Base-by-base conservation (phyloP, 2,797 vertebrate genomes). In the Pterois miles region DNA sequence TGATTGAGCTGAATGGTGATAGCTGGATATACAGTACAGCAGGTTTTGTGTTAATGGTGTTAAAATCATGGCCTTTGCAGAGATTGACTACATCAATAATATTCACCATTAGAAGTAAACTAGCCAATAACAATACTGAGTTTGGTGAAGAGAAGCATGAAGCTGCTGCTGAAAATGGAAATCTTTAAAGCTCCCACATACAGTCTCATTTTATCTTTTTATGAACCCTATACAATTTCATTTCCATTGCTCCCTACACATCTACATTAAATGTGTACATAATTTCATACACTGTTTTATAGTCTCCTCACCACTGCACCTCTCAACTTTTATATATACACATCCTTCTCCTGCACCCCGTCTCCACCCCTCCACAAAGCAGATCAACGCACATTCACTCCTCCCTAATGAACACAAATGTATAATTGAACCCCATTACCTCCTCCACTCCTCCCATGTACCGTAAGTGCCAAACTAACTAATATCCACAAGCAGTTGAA, bases 401-500 rank as follows among this genome's bases (percentile, higher is more conserved):
- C 43, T 78, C 78, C 56, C 54, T 58, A 67, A 73, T 80, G 64
- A 83, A 74, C 63, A 63, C 38, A 66, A 83, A 76, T 78, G 62
- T 64, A 76, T 76, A 74, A 79, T 58, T 84, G 64, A 82, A 53
- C 66, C 56, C 59, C 46, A 80, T 80, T 80, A 78, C 53, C 73
- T 72, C 54, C 46, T 31, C 53, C 25, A 43, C 76, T 81, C 62
- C 54, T 58, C 36, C 62, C n/a, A 65, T 81, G 40, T 40, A 62
- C 67, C 18, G 3, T 43, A 46, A 75, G 34, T 82, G 72, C 81
- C 74, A 69, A 74, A 78, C 48, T 56, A 52, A 77, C 78, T 85
- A 80, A 88, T 81, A 76, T 82, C 56, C 79, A 85, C 52, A 82
- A 79, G 60, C 56, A 78, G 56, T 43, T 74, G 34, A 74, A 40